Conservation (phyloP, 2,797 vertebrate species). For the Strix occidentalis region DNA sequence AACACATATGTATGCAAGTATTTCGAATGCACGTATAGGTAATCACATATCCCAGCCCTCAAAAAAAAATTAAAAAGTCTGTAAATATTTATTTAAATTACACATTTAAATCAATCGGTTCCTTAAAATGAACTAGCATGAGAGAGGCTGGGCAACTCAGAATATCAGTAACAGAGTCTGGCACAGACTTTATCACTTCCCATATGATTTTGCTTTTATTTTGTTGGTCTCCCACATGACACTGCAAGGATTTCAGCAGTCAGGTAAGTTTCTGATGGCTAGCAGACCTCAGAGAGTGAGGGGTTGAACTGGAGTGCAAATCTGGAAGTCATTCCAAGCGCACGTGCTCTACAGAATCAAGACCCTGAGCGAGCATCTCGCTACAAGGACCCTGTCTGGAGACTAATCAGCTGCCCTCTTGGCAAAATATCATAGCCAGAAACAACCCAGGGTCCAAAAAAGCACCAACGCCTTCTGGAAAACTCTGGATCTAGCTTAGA, state of each 20-base stretch:
- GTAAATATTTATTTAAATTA: neutral
- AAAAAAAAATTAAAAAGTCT: neutral
- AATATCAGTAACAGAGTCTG: neutral
- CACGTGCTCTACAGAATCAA: neutral
- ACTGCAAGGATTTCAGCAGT: neutral
- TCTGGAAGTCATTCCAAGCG: neutral
- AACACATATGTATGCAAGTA: fast-evolving
- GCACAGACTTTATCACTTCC: neutral
- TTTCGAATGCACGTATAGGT: neutral
- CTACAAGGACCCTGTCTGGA: neutral
- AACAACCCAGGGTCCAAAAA: neutral
- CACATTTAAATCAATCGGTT: neutral
- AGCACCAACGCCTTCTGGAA: neutral
- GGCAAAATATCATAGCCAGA: neutral
- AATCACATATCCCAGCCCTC: neutral
- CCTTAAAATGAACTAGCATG: neutral
- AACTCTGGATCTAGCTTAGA: neutral
- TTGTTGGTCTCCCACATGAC: neutral
- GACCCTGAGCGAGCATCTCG: neutral
- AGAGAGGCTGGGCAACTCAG: neutral
- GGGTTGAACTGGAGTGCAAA: fast-evolving
- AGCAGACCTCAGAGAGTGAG: neutral
- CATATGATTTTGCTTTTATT: neutral
- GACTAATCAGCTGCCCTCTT: neutral
- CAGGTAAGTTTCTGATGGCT: neutral